Evolutionary conservation across 2,113 vertebrate genomes (phyloP), one percentile per base, ranked within the genome.

Genomic region (Aleadryas rufinucha): DNA sequence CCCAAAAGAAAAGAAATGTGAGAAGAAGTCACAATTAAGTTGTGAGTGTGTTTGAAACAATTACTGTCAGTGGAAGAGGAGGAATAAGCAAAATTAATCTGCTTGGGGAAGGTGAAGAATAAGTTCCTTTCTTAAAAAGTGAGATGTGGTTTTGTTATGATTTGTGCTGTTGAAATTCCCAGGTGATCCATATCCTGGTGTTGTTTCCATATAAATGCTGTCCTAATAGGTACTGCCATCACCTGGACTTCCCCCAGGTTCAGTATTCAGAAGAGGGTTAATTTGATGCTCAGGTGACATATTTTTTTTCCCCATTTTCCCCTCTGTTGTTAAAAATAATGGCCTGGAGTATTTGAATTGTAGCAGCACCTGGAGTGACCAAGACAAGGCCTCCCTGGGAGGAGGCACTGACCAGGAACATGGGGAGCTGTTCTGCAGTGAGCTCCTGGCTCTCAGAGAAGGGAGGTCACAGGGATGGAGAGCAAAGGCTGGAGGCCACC

Each of bases 171-270:
- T 44, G 66, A 53, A 80, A 37, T 80, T 85, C 37, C 31, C 54
- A 61, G 33, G 28, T 57, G 35, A 65, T 37, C 7, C 13, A 26
- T 18, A 47, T 18, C 27, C 16, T 37, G 0, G 0, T 30, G 11
- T 16, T 60, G 8, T 49, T 74, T 60, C 56, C 49, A 9, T 8
- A 18, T 15, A 88, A 74, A 71, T 21, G 8, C 11, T 95, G 24
- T 53, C 52, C 45, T 39, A 52, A 69, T 19, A 76, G n/a, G 13
- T 21, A 17, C 21, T 63, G 47, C 59, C 6, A 4, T 13, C 1
- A 0, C 35, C 35, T 57, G 47, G 61, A 41, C 11, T 70, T 61
- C 17, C 41, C 27, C 17, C 11, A 24, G 4, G 39, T 19, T 74
- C 50, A 11, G 11, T 24, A 8, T 9, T 79, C 5, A 7, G 53